These are phyloP conservation scores for Apis cerana DNA, from an alignment of 1,140 invertebrate genomes.

Conservation along the genomic window DNA sequence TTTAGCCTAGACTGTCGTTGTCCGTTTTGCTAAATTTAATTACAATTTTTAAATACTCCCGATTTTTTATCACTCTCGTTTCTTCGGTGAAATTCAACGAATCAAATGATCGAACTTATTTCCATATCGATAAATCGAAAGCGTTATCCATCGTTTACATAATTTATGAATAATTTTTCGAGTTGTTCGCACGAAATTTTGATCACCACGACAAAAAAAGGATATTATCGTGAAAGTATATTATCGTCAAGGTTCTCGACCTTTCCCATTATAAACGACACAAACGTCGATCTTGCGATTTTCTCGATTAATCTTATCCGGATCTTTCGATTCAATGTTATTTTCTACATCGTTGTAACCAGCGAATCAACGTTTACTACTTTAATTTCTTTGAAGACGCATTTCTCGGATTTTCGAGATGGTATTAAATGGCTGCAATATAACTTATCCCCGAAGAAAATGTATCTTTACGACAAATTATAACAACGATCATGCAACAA, in stretches of 20 bases:
- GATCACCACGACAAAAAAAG: too few species aligned
- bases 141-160: too few species aligned
- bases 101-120: background rate
- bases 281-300: background rate
- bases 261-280: constrained; percentile 41
- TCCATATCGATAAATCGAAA: background rate
- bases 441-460: background rate
- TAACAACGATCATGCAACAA: background rate
- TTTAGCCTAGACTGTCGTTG: constrained; percentile 68
- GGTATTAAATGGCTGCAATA: too few species aligned
- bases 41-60: constrained; percentile 39
- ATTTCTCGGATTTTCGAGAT: background rate
- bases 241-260: constrained; percentile 61
- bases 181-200: too few species aligned
- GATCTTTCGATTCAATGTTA: background rate
- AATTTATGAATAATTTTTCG: too few species aligned
- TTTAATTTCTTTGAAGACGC: background rate
- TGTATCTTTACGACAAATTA: background rate
- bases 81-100: background rate
- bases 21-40: constrained; percentile 64
- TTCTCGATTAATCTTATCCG: background rate
- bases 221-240: too few species aligned
- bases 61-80: background rate
- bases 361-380: constrained; percentile 7
- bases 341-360: background rate